Base-by-base conservation (phyloP, 2,113 vertebrate species). In the Corydoras sp. region DNA sequence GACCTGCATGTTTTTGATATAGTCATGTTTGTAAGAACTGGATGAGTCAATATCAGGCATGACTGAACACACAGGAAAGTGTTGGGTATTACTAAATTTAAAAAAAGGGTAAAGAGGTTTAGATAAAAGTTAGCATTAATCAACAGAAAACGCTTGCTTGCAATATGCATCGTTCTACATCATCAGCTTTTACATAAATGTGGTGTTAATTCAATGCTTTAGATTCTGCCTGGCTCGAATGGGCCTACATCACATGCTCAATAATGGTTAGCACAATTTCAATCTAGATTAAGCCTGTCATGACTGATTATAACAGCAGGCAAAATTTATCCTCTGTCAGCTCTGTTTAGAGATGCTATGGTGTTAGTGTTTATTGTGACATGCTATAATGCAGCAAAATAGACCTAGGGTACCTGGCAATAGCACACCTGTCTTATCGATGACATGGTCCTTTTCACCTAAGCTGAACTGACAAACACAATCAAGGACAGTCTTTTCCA, bases 381-480 rank as follows among this genome's bases (percentile, higher is more conserved):
- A 73, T 66, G 62, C 76, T 74, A 53, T 71, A 74, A 71, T 71
- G 55, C 50, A 24, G 35, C 4, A 32, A 65, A 69, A 65, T 29
- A 59, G 55, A 48, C 66, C 48, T 18, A 32, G 53, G 18, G 58
- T 70, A 62, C 71, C 32, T 77, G 76, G 58, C 12, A 15, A 60
- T 15, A 49, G 18, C 71, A 70, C 35, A 24, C 49, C 15, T 73
- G 62, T 70, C 71, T 70, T 70, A 56, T 65, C 29, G 67, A 70
- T 70, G 62, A 51, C 62, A 77, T 62, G 62, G 51, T 58, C 35
- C 58, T 58, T 65, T 73, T 69, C 67, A 69, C 62, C 58, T 50
- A 50, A 10, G 10, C 56, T 53, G 14, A 30, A 58, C 32, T 51
- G 62, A 65, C 7, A 72, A 54, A 59, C 62, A 61, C 11, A 53